phyloP scores from a whole-genome alignment of 2,888 invertebrate genomes.

The Lucinisca nassula region DNA sequence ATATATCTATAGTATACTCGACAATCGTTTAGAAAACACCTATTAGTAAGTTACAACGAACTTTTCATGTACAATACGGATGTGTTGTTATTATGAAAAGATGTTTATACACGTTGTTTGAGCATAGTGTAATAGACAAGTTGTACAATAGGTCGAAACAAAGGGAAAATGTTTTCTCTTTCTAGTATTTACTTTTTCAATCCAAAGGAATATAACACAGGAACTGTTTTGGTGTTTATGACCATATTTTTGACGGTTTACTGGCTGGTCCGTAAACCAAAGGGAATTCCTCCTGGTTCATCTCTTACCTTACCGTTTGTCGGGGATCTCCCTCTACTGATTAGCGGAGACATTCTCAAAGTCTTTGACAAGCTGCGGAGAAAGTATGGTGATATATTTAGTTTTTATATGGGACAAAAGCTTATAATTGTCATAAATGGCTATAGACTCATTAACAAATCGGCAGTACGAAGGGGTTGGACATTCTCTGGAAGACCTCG shows the following conservation, averaged over 20 bases:
- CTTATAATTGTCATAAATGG: slow-evolving; percentile 42
- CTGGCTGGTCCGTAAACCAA: not conserved
- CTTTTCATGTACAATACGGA: no score
- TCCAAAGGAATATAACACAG: no score
- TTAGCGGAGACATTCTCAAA: slow-evolving; percentile 6
- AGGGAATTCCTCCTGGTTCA: slow-evolving; percentile 41
- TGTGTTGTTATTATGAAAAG: no score
- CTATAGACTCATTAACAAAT: slow-evolving; percentile 26
- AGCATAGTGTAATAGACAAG: no score
- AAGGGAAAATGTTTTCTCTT: no score
- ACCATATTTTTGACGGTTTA: not conserved
- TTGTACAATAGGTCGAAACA: no score
- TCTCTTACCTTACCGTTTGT: slow-evolving; percentile 14
- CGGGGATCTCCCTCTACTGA: slow-evolving; percentile 24
- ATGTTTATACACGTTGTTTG: no score
- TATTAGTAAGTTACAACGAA: no score
- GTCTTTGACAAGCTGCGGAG: slow-evolving; percentile 14
- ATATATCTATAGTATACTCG: no score
- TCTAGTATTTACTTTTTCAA: no score
- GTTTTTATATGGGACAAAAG: slow-evolving; percentile 31
- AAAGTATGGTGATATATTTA: slow-evolving; percentile 43
- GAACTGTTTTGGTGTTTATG: not conserved
- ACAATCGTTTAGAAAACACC: no score
- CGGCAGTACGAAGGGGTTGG: slow-evolving; percentile 26
- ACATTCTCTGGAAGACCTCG: slow-evolving; percentile 36